Conservation (phyloP, 2,888 invertebrate genomes). For the Pseudococcus jackbeardsleyi region DNA sequence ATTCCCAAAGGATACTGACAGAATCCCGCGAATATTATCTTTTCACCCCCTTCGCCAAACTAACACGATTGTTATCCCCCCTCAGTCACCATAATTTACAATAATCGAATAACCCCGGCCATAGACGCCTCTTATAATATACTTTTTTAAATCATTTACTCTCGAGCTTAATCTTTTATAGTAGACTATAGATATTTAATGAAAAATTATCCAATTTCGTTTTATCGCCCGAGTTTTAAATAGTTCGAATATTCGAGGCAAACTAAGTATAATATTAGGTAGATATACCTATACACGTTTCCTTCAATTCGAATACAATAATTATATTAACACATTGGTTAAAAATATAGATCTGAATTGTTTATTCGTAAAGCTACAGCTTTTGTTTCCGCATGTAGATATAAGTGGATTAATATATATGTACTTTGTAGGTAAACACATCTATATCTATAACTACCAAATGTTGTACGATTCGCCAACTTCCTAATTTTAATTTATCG, state of each 20-base stretch:
- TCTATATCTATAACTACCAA: too few relatives aligned
- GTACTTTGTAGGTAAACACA: too few relatives aligned
- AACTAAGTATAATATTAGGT: neutral
- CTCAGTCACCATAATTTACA: constrained; percentile 47
- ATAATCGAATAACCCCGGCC: constrained; percentile 21
- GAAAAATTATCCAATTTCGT: neutral
- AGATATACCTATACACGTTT: neutral
- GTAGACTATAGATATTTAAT: neutral
- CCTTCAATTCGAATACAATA: too few relatives aligned
- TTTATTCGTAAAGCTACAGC: neutral
- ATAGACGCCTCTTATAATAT: neutral
- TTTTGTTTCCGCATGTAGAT: neutral
- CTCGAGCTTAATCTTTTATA: neutral
- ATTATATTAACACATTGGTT: too few relatives aligned
- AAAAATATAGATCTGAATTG: neutral
- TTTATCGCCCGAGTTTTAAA: neutral
- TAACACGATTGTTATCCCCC: constrained; percentile 40
- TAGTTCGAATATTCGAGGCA: neutral
- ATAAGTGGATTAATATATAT: too few relatives aligned
- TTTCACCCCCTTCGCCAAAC: constrained; percentile 27
- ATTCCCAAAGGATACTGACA: constrained; percentile 41
- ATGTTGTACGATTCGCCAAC: neutral
- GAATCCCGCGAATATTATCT: constrained; percentile 41
- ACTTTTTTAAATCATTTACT: constrained; percentile 39
- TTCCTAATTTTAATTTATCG: neutral